Percentiles rank a stretch among this genome's conserved stretches.
Conservation (phyloP, 2,113 vertebrate genomes). For the Lanius ludovicianus region DNA sequence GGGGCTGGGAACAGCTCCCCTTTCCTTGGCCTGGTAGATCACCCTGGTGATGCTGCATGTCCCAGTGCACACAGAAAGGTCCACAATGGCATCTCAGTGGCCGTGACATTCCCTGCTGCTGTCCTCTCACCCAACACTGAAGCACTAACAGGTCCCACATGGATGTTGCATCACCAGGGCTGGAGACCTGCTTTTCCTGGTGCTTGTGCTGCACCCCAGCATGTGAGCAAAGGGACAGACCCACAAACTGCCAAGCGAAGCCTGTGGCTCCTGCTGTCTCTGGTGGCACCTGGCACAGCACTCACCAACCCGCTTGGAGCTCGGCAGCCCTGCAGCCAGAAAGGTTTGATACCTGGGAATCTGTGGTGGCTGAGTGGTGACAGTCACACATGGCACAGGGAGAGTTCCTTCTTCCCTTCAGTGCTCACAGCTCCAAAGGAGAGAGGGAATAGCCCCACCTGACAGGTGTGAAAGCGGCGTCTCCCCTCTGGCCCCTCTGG, state of each 20-base stretch:
- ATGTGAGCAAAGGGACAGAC: accelerated
- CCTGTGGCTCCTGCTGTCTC: accelerated
- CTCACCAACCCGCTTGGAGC: not conserved
- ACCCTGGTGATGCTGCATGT: accelerated
- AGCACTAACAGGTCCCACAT: not conserved
- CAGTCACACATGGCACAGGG: not conserved
- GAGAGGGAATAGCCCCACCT: not conserved
- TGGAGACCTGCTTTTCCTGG: not conserved
- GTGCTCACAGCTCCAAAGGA: not conserved
- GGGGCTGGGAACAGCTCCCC: accelerated
- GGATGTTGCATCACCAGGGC: not conserved
- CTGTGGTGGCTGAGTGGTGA: not conserved
- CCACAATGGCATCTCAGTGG: not conserved
- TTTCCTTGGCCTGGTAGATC: not conserved
- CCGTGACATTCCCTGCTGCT: accelerated
- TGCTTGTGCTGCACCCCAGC: accelerated
- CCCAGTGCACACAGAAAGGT: not conserved
- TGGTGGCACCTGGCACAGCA: not conserved
- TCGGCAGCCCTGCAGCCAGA: not conserved
- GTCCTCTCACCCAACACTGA: no score
- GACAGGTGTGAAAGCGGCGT: not conserved
- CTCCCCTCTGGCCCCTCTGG: not conserved
- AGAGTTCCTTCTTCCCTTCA: not conserved
- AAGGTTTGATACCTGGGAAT: not conserved
- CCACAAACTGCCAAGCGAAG: not conserved